Conservation (phyloP, 1,140 invertebrate species). For the Leptestheria dahalacensis region DNA sequence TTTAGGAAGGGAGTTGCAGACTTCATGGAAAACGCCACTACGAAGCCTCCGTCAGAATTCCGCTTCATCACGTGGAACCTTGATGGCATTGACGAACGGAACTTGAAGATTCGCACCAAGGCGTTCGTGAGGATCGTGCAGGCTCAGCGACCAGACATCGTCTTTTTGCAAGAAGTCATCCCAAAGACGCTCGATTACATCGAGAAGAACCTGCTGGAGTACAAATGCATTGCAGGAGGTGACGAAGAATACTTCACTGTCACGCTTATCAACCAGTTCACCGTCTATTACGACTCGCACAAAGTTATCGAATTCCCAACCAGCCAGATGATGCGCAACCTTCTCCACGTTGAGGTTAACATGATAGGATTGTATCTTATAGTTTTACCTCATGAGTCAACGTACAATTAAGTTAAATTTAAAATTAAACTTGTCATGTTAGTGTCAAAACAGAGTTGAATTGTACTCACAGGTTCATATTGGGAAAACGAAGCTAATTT, state of each 20-base stretch:
- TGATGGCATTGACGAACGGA: slow-evolving; percentile 41
- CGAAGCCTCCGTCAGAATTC: slow-evolving; percentile 26
- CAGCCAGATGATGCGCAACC: slow-evolving; percentile 36
- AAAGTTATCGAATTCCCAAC: slow-evolving; percentile 31
- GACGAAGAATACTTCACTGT: slow-evolving; percentile 33
- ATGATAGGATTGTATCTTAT: no score
- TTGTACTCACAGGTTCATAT: slow-evolving; percentile 29
- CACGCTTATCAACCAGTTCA: slow-evolving; percentile 32
- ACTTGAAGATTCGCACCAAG: slow-evolving; percentile 35
- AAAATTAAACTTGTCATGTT: background rate
- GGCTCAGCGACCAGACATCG: slow-evolving; percentile 39
- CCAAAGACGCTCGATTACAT: slow-evolving; percentile 29
- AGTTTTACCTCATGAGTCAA: no score
- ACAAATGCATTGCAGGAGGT: slow-evolving; percentile 27
- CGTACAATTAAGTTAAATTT: background rate
- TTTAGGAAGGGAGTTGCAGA: slow-evolving; percentile 6
- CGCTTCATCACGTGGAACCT: slow-evolving; percentile 43
- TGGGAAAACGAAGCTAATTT: slow-evolving; percentile 29
- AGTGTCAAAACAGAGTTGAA: background rate
- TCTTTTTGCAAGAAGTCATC: slow-evolving; percentile 47
- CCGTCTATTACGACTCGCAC: slow-evolving; percentile 29
- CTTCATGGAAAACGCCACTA: slow-evolving; percentile 17
- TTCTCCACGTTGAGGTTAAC: slow-evolving; percentile 32
- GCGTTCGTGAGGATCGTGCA: slow-evolving; percentile 35
- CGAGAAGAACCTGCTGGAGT: slow-evolving; percentile 27